Evolutionary conservation across 2,113 vertebrate species (phyloP), one percentile per base, ranked within the genome.

Genomic region (Corvus cornix): DNA sequence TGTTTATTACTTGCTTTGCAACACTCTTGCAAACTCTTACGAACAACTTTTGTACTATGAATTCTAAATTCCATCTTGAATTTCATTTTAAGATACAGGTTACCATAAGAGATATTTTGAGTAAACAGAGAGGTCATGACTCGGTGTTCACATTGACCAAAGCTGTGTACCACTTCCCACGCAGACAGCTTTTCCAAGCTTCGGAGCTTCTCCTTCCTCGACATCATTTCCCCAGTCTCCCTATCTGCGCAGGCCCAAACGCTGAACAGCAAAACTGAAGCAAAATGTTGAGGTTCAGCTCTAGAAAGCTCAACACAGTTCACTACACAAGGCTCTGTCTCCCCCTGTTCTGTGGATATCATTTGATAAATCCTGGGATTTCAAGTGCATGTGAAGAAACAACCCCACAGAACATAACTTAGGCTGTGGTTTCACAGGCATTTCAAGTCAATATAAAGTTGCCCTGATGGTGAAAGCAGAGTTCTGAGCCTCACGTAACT

Each of bases 341-440:
- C 37, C 22, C 11, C 11, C 19, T 30, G 31, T 35, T n/a, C 69
- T 43, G 52, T 23, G 55, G 43, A 44, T 28, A 44, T 27, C 4
- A 59, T 43, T 67, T 55, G 49, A 46, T 90, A 88, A 48, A 72
- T 80, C 27, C 41, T 75, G 41, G 68, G 59, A 70, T 90, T 93
- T 85, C 70, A 67, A 58, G 16, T 4, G 9, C 1, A 1, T 26
- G 15, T 44, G 35, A 37, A 90, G 77, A 23, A 74, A 70, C 60
- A 72, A 68, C 7, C 31, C 17, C 78, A 52, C 8, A 28, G 66
- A 74, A 55, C 23, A 17, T 4, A 66, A 66, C 9, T 43, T 5
- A 10, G 68, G 75, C 73, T 86, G 83, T 0, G 22, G 90, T 88
- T 92, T 63, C 59, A n/a, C 59, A n/a, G 76, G 51, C 37, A 53